Evolutionary conservation across 1,140 invertebrate genomes (phyloP), one percentile per base, ranked within the genome.

Genomic region (Pteromalus puparum): DNA sequence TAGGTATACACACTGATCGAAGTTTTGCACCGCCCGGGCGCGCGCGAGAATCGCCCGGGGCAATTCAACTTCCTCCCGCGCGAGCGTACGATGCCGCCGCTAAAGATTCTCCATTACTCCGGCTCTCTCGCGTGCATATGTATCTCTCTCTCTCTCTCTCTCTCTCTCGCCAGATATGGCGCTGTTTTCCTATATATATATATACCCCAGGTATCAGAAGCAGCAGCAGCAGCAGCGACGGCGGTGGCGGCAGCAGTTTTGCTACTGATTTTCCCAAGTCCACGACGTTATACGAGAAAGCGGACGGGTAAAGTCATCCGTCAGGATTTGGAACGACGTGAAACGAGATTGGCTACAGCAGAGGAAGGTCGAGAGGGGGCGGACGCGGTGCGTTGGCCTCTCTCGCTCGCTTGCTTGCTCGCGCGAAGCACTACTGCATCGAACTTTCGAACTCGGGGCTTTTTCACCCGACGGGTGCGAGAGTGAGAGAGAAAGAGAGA

Each of bases 281-380:
- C 78, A 81, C 77, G 85, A 28, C 68, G 76, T 83, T 83, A 81
- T 78, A 84, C 53, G 74, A 80, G 67, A 61, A 81, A 73, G 42
- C 68, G 73, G 82, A 61, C 75, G 82, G 81, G 75, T 67, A 83
- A 86, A 87, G 86, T 87, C 86, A 87, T 82, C 84, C 83, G 85
- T 90, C 88, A 87, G 65, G 86, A 89, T 89, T 88, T 89, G 84
- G 83, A 83, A 82, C 73, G 85, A 88, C 84, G 82, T 72, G 84
- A 80, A 86, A 88, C 82, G 86, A 88, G 82, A 88, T 87, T 87
- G 85, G 83, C 82, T 86, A 83, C 83, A 86, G 68, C 68, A 28
- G 48, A 34, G 80, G 18, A 74, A 74, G 26, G 70, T 74, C 28
- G 28, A 21, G 34, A 24, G 65, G 18, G 61, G 34, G 28, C 18